Base-by-base conservation (phyloP, 2,797 vertebrate species). In the Diglossa cyanea region DNA sequence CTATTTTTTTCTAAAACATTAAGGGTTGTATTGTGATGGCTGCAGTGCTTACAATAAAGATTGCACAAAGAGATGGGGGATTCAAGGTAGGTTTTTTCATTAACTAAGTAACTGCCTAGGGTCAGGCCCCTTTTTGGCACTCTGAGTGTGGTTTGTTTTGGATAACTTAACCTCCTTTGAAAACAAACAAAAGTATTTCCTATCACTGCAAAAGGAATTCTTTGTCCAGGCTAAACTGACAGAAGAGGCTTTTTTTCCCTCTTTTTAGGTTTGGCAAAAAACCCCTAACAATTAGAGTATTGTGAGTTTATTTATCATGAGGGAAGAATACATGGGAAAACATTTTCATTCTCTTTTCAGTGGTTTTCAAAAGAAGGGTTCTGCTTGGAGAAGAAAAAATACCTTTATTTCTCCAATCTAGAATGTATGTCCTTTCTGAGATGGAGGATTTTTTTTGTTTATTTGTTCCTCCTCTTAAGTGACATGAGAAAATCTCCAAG, bases 391-490 rank as follows among this genome's bases (percentile, higher is more conserved):
- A 60, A 88, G 25, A 88, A 88, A 21, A 68, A 74, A 76, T 77
- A 31, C 10, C 25, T 85, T 91, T 91, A 53, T 60, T 87, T 92
- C 76, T 74, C 37, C 75, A 74, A 6, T 71, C 28, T 83, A 71
- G 47, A 96, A 78, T 40, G 6, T 72, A 9, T 78, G 62, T 58
- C 10, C 7, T 63, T 60, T 68, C 37, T 67, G 57, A 90, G 67
- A 73, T 25, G 37, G 60, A 92, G 57, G 33, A 62, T 33, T 66
- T 72, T 81, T 81, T 78, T 50, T 82, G 15, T 66, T 93, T 86
- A 54, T 81, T 37, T 79, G 9, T 31, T 76, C 50, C 26, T 89
- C 54, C 39, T 89, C 20, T 91, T 42, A 93, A 42, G 33, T 51
- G 39, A 37, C 50, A 7, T 30, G 17, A 88, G 21, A 30, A 71